Evolutionary conservation across 2,797 vertebrate species (phyloP).

Genomic region (Orientallactaga sibirica): DNA sequence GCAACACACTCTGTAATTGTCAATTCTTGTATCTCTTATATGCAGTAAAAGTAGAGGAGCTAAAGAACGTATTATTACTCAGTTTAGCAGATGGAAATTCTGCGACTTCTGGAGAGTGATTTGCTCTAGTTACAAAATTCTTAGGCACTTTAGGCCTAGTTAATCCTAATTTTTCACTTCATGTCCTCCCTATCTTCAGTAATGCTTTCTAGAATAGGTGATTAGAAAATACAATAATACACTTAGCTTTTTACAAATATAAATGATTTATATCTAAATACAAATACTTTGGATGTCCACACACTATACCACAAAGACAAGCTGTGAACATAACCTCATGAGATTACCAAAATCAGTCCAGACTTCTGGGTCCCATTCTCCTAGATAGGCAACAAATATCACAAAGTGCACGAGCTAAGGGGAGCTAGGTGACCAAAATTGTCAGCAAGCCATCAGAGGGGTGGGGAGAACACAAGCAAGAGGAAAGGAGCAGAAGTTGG

Average conservation of each 20-base stretch:
- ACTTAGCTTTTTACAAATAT: constrained; percentile 9
- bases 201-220: constrained; percentile 8
- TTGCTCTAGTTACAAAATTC: background rate
- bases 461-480: background rate
- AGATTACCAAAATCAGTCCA: background rate
- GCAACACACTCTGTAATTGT: background rate
- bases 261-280: constrained; percentile 26
- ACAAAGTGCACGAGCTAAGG: background rate
- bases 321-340: background rate
- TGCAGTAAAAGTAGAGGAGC: background rate
- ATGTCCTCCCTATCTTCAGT: background rate
- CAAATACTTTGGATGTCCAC: background rate
- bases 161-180: background rate
- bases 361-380: background rate
- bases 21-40: background rate
- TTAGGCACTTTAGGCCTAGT: background rate
- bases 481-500: background rate
- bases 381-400: background rate
- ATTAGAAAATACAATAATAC: background rate
- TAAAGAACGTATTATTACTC: background rate
- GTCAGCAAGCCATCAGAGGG: too few species aligned
- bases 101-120: background rate
- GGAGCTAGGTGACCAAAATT: background rate
- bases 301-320: background rate
- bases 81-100: background rate